Conservation (phyloP, 2,797 vertebrate genomes). For the Hyperoplus immaculatus region DNA sequence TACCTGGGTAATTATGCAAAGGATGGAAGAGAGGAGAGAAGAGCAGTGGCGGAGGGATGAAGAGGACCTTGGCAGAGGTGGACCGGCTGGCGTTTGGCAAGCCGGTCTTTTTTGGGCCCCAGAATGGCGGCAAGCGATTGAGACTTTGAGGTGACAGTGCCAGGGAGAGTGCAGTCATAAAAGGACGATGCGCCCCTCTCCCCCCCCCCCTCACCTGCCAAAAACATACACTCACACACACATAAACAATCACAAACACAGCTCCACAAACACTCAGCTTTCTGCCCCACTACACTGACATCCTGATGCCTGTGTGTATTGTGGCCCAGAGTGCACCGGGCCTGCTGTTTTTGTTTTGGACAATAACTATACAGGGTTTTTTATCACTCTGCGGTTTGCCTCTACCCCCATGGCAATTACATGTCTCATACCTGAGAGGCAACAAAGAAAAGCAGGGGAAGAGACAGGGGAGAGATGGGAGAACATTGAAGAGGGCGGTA, state of each 20-base stretch:
- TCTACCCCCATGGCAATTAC: constrained; percentile 65
- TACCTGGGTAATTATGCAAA: constrained; percentile 85
- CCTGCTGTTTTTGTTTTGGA: constrained; percentile 61
- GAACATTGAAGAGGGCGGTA: constrained; percentile 17
- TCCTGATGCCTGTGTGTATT: constrained; percentile 41
- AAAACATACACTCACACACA: constrained; percentile 65
- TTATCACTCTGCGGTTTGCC: constrained; percentile 37
- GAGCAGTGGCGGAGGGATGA: constrained; percentile 66
- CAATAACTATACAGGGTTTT: constrained; percentile 50
- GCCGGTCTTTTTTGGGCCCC: constrained; percentile 51
- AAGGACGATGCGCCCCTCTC: constrained; percentile 74
- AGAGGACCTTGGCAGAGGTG: constrained; percentile 77
- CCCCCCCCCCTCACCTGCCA: constrained; percentile 78
- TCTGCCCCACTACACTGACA: constrained; percentile 44
- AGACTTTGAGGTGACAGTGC: constrained; percentile 81
- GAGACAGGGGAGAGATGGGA: constrained; percentile 1
- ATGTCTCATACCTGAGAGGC: constrained; percentile 53
- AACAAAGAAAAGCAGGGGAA: constrained; percentile 23
- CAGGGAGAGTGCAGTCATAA: constrained; percentile 71
- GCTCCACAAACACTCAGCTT: constrained; percentile 42
- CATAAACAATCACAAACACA: constrained; percentile 64
- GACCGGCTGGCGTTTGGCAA: constrained; percentile 68
- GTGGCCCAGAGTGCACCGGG: constrained; percentile 35
- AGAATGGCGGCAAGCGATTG: constrained; percentile 70
- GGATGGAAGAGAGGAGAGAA: constrained; percentile 63